These are phyloP conservation scores for Arctocebus calabarensis DNA, from an alignment of 2,797 vertebrate species.

Conservation along the genomic window DNA sequence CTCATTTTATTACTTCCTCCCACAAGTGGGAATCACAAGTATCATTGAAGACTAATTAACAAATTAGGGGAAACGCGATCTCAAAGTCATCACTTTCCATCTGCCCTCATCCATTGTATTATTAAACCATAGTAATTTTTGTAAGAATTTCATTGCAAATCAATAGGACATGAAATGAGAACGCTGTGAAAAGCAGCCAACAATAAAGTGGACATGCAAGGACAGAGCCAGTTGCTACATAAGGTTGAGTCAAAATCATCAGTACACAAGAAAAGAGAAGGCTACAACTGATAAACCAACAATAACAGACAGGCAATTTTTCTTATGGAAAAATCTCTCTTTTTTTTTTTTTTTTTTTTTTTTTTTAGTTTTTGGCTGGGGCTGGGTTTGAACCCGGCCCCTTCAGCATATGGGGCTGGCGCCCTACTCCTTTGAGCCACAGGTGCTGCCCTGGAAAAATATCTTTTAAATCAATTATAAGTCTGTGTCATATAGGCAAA, in stretches of 20 bases:
- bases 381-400: too few species aligned
- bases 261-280: not conserved
- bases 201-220: not conserved
- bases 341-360: too few species aligned
- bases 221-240: not conserved
- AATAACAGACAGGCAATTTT: not conserved
- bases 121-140: not conserved
- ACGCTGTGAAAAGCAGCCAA: not conserved
- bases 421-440: too few species aligned
- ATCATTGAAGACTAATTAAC: not conserved
- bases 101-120: not conserved
- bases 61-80: not conserved
- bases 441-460: not conserved
- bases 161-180: not conserved
- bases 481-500: not conserved
- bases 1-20: not conserved
- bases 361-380: too few species aligned
- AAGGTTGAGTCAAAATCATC: not conserved
- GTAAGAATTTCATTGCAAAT: slow-evolving; percentile 19
- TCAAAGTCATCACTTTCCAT: not conserved
- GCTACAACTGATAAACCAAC: not conserved
- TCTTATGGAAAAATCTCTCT: not conserved
- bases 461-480: not conserved
- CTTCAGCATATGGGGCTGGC: too few species aligned
- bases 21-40: not conserved